Conservation (phyloP, 2,113 vertebrate species). For the Myotis lucifugus region DNA sequence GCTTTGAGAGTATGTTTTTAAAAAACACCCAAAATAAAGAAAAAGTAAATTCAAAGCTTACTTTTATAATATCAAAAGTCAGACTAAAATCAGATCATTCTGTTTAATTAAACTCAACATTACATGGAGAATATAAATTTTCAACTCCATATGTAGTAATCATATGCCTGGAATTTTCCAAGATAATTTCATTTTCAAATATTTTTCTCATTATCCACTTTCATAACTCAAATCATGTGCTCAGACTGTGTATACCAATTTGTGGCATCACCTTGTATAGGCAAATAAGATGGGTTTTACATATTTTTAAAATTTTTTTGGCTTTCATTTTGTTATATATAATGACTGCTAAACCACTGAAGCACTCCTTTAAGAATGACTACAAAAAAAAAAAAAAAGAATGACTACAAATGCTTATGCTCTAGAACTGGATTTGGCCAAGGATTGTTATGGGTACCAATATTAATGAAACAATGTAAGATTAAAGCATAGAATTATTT, state of each 20-base stretch:
- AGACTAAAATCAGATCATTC: constrained; percentile 27
- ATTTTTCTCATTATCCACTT: background rate
- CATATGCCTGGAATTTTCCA: background rate
- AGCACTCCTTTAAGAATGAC: background rate
- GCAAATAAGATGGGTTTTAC: background rate
- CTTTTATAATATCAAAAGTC: constrained; percentile 8
- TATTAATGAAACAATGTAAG: background rate
- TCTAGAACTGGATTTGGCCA: background rate
- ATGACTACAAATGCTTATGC: background rate
- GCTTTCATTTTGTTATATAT: background rate
- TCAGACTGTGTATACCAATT: background rate
- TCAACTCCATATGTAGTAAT: background rate
- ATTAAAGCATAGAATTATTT: background rate
- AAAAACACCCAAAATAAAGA: constrained; percentile 13
- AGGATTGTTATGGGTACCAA: background rate
- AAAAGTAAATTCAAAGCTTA: constrained; percentile 16
- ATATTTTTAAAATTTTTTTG: background rate
- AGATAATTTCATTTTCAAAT: background rate
- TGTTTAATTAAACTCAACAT: background rate
- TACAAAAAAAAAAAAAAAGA: background rate
- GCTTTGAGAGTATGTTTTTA: constrained; percentile 1
- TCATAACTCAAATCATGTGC: background rate
- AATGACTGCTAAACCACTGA: background rate
- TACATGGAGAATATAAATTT: background rate
- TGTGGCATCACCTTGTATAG: background rate